Evolutionary conservation across 2,797 vertebrate genomes (phyloP), one percentile per base, ranked within the genome.

Genomic region (Antennarius maculatus): DNA sequence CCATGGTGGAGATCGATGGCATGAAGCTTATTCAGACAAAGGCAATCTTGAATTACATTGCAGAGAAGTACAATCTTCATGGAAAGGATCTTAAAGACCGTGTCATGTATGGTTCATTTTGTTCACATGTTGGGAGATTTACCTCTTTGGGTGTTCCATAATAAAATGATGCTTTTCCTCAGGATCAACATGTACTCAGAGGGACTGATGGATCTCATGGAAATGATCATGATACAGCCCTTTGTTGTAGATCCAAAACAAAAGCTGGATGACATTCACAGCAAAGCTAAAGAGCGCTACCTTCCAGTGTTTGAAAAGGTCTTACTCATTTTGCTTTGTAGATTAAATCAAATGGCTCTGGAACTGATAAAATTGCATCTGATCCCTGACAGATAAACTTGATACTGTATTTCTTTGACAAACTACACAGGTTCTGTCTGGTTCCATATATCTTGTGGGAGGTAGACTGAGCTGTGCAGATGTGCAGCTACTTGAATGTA

Each of bases 171-270:
- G 7, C 27, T 74, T 66, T 71, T 16, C 28, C 46, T 45, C 48
- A 98, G 97, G 91, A 94, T 97, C 85, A 94, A 97, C 88, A 97
- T 95, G 92, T 97, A 95, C 0, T 76, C 92, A 13, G 96, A 98
- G 58, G 95, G 94, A 67, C 39, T 89, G 31, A 83, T 76, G 6
- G 96, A 98, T 55, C 79, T 95, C 12, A 94, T 93, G 92, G 91
- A 92, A 18, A 86, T 95, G 90, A 88, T 96, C 0, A 91, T 94
- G 82, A 0, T 17, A 0, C 67, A 90, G 27, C 77, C 82, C 29
- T 93, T 97, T 59, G 66, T 65, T 4, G 43, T 79, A 4, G 63
- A 93, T 16, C 66, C 72, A 46, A 73, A 92, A 52, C 45, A 86
- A 45, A 90, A 93, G 57, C 73, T 94, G 64, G 74, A 88, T 0